Conservation (phyloP, 2,113 vertebrate genomes). For the western clawed frog (Xenopus tropicalis) region DNA sequence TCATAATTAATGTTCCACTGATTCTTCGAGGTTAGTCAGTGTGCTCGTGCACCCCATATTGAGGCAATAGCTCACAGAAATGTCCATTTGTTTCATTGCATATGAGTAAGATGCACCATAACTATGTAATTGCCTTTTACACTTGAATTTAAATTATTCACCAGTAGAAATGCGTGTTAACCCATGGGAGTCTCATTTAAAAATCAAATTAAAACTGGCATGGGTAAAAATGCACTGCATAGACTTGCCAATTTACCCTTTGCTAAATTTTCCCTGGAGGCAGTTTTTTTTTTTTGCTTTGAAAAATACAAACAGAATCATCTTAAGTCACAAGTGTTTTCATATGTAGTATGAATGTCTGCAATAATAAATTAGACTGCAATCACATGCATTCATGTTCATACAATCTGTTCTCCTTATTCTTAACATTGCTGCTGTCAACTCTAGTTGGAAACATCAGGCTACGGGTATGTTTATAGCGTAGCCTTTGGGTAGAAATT, state of each 20-base stretch:
- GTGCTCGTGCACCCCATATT: too few relatives aligned
- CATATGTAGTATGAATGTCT: too few relatives aligned
- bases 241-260: neutral
- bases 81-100: neutral
- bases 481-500: too few relatives aligned
- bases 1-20: neutral
- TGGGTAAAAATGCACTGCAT: neutral
- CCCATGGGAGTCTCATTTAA: neutral
- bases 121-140: neutral
- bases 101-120: neutral
- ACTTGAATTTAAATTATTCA: neutral
- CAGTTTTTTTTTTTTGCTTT: too few relatives aligned
- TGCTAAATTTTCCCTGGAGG: neutral
- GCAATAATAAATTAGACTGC: too few relatives aligned
- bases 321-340: too few relatives aligned
- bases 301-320: neutral
- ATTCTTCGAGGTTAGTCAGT: too few relatives aligned
- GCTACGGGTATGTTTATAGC: too few relatives aligned
- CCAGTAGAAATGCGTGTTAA: neutral
- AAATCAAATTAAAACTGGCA: neutral
- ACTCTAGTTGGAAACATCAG: too few relatives aligned
- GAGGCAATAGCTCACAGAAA: neutral
- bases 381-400: neutral
- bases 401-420: too few relatives aligned
- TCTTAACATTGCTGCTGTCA: too few relatives aligned